Conservation (phyloP, 2,113 vertebrate genomes). For the Calidris pygmaea region DNA sequence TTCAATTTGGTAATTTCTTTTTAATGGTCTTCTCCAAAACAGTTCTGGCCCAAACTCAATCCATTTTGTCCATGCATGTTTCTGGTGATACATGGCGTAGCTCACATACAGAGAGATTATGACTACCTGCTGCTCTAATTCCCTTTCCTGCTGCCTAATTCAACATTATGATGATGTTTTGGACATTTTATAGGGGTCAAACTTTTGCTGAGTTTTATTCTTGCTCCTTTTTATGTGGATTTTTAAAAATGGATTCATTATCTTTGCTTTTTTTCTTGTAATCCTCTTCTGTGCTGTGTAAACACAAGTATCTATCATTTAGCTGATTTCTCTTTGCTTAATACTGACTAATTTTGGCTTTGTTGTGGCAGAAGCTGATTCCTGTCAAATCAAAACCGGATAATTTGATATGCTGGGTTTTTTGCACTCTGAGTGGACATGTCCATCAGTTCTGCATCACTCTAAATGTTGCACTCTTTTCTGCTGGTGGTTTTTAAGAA, state of each 20-base stretch:
- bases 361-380: not conserved
- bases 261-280: not conserved
- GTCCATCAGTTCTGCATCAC: not conserved
- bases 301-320: not conserved
- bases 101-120: not conserved
- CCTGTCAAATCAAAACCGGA: not conserved
- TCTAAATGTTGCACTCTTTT: not conserved
- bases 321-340: not conserved
- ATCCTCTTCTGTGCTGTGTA: not conserved
- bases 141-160: not conserved
- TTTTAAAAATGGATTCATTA: not conserved
- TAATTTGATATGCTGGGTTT: accelerated
- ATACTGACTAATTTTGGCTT: not conserved
- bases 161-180: not conserved
- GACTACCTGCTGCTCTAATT: not conserved
- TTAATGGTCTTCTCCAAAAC: not conserved
- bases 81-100: not conserved
- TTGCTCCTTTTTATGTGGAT: not conserved
- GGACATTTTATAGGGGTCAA: not conserved
- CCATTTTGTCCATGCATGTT: not conserved
- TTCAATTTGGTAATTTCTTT: not conserved
- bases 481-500: not conserved
- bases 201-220: not conserved
- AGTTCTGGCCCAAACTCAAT: not conserved
- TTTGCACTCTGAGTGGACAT: not conserved